Conservation (phyloP, 2,888 invertebrate genomes). For the Protonemura montana region DNA sequence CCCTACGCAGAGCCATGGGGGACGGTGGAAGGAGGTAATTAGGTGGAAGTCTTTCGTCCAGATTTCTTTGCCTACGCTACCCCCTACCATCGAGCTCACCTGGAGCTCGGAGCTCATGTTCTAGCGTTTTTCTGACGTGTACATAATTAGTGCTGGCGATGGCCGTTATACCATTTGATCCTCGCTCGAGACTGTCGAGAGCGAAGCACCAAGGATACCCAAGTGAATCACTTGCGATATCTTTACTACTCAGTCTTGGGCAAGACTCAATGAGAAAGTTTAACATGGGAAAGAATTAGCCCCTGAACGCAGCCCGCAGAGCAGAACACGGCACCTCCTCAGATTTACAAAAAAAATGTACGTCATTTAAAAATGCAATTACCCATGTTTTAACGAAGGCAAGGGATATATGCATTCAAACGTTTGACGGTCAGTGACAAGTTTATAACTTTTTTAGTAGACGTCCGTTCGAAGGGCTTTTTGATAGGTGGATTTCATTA, state of each 20-base stretch:
- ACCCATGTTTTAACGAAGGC: too few species aligned
- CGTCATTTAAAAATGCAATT: too few species aligned
- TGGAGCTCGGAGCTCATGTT: not conserved
- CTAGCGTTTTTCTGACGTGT: slow-evolving; percentile 7
- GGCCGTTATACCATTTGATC: slow-evolving; percentile 24
- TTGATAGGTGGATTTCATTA: not conserved
- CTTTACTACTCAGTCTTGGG: too few species aligned
- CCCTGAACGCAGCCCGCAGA: not conserved
- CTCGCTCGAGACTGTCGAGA: not conserved
- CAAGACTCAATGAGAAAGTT: too few species aligned
- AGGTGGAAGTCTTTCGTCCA: not conserved
- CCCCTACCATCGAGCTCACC: not conserved
- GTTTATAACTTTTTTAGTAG: too few species aligned
- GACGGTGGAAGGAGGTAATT: not conserved
- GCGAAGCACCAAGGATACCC: not conserved
- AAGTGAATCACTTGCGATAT: not conserved
- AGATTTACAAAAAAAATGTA: too few species aligned
- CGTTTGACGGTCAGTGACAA: too few species aligned
- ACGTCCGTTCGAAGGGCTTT: not conserved
- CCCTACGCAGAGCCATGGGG: not conserved
- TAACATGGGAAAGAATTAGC: not conserved
- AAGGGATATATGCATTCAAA: too few species aligned
- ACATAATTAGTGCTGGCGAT: slow-evolving; percentile 28
- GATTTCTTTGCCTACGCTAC: not conserved
- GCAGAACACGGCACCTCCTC: not conserved